Percentiles rank a stretch among this genome's conserved stretches.
These are phyloP conservation scores for Trypoxylus dichotomus DNA, from an alignment of 1,140 invertebrate species.

Conservation along the genomic window DNA sequence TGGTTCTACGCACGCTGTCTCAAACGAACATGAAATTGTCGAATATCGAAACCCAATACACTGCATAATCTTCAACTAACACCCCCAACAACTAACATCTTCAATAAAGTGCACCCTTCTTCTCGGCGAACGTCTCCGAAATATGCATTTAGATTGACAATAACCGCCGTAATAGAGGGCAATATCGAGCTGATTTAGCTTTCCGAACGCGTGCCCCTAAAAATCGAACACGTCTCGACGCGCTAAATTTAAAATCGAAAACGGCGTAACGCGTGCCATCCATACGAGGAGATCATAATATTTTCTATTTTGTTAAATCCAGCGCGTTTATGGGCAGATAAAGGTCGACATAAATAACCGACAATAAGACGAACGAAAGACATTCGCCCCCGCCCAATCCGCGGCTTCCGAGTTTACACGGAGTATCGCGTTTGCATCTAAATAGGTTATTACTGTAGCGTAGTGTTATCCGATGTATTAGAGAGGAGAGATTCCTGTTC, in stretches of 20 bases:
- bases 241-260: slow-evolving; percentile 17
- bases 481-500: not conserved
- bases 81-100: too few relatives aligned
- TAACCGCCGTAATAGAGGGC: not conserved
- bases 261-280: slow-evolving; percentile 7
- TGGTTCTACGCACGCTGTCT: too few relatives aligned
- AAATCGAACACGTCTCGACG: not conserved
- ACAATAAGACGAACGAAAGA: slow-evolving; percentile 37
- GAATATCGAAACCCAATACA: too few relatives aligned
- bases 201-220: not conserved
- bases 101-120: not conserved
- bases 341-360: slow-evolving; percentile 37
- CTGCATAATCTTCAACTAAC: too few relatives aligned
- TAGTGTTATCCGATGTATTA: slow-evolving; percentile 37
- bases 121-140: not conserved
- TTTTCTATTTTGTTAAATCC: slow-evolving; percentile 23
- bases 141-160: not conserved
- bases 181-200: not conserved
- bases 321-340: slow-evolving; percentile 7
- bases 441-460: slow-evolving; percentile 49
- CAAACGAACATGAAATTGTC: too few relatives aligned
- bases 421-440: slow-evolving; percentile 50
- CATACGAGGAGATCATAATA: slow-evolving; percentile 16
- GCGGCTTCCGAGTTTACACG: not conserved
- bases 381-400: slow-evolving; percentile 40